Base-by-base conservation (phyloP, 2,113 vertebrate genomes). In the Dendrocopos noguchii region DNA sequence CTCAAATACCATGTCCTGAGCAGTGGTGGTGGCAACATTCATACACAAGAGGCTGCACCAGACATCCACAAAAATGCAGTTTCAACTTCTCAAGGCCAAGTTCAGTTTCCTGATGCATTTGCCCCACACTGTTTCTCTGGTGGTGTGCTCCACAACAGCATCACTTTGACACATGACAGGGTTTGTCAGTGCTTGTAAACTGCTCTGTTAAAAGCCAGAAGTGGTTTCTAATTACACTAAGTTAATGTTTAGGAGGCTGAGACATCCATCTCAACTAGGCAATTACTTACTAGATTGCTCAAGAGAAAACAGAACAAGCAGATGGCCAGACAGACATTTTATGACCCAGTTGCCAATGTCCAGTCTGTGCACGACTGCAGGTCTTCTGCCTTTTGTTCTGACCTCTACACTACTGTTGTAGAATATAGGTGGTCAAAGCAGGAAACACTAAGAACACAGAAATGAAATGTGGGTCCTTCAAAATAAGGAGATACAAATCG, bases 1-100 rank as follows among this genome's bases (percentile, higher is more conserved):
- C 18, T 80, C 6, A 56, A 39, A 0, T 19, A 25, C 2, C 0
- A 0, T 5, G 10, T 59, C 39, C 36, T 80, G 70, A 67, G 25
- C 34, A 44, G 50, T 15, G 14, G 5, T 74, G 36, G 10, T 33
- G 28, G 21, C 56, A 64, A 21, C 22, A 3, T 56, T 68, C 10
- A 3, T 31, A 2, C 12, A 2, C 2, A 24, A 28, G 17, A 64
- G 25, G 4, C 60, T n/a, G 36, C 28, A 33, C 4, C 55, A 77
- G 31, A 50, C 9, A 27, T 67, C 53, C 29, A 8, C 34, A 50
- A 47, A 87, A 76, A 71, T 3, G 14, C 6, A 7, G 4, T 42
- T 90, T 60, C 8, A 57, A 0, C 16, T 73, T 84, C 47, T 52
- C 36, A 22, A 36, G 25, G 57, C 70, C 21, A 53, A 21, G 6